A percentile compares a stretch with the other conserved stretches of the same genome.
These are phyloP conservation scores for Rotaria socialis DNA, from an alignment of 2,888 invertebrate species.

Conservation along the genomic window DNA sequence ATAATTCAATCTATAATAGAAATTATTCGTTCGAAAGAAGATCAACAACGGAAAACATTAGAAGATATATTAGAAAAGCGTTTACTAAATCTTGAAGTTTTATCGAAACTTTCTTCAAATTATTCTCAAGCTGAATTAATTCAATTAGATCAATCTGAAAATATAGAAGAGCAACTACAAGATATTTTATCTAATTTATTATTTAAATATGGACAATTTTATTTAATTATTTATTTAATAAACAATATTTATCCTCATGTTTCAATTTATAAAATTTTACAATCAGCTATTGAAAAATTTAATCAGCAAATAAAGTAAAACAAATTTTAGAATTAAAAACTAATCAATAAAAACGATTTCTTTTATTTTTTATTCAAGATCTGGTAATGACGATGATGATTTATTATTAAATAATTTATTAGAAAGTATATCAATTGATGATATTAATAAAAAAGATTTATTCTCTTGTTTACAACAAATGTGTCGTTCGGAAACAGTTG, in stretches of 20 bases:
- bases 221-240: neutral
- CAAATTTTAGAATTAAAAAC: too few species aligned
- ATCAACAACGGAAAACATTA: neutral
- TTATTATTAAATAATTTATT: neutral
- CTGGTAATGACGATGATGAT: neutral
- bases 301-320: neutral
- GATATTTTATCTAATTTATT: neutral
- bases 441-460: constrained; percentile 5
- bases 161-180: neutral
- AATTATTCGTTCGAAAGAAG: neutral
- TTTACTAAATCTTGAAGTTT: neutral
- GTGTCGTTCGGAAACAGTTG: neutral
- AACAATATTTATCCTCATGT: neutral
- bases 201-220: neutral
- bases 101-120: neutral
- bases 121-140: neutral
- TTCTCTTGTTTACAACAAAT: constrained; percentile 20
- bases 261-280: neutral
- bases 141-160: neutral
- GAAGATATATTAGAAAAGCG: neutral
- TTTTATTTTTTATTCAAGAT: neutral
- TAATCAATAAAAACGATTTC: too few species aligned
- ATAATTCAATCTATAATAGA: neutral
- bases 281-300: neutral
- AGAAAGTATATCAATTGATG: neutral